A percentile compares a stretch with the other conserved stretches of the same genome.
These are phyloP conservation scores for Rhea americana DNA, from an alignment of 2,113 vertebrate genomes.

Conservation along the genomic window DNA sequence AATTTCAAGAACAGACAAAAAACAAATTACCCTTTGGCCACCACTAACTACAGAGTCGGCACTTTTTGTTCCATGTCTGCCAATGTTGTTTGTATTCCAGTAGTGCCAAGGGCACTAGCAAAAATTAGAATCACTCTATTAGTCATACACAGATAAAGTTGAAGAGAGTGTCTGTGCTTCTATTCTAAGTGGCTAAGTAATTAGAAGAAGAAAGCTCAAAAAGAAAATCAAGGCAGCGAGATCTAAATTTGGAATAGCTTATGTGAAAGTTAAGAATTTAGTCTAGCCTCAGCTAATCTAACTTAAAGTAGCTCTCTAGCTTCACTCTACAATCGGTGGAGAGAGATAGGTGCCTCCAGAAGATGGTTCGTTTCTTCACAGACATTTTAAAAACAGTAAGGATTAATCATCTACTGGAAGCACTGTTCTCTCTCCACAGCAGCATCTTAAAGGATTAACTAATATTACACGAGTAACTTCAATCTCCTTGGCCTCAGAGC, in stretches of 20 bases:
- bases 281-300: background rate
- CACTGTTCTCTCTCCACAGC: background rate
- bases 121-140: background rate
- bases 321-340: background rate
- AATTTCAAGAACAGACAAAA: background rate
- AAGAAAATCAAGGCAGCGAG: background rate
- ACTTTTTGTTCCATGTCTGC: background rate
- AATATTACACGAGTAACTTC: background rate
- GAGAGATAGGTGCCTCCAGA: background rate
- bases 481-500: background rate
- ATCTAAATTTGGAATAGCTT: background rate
- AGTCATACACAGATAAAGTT: background rate
- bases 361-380: accelerated
- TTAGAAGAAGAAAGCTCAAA: background rate
- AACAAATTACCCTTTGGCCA: background rate
- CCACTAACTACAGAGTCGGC: background rate
- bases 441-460: background rate
- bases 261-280: background rate
- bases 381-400: background rate
- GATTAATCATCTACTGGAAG: background rate
- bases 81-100: background rate
- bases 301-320: background rate
- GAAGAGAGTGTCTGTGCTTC: background rate
- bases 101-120: background rate
- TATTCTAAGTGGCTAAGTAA: background rate